phyloP scores from a whole-genome alignment of 2,113 vertebrate genomes.

The Empidonax traillii region DNA sequence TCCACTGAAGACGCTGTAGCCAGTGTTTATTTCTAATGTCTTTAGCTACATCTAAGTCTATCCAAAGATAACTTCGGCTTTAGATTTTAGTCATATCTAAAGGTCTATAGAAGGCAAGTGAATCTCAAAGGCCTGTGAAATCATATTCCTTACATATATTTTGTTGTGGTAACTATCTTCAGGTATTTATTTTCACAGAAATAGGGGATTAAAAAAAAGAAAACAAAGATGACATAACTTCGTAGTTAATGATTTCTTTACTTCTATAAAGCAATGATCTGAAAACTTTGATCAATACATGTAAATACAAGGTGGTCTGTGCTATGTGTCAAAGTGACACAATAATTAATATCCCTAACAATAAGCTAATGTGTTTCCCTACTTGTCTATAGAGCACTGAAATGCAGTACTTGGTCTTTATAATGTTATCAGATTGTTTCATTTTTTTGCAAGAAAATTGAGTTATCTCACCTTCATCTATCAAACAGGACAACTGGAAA shows the following conservation, averaged over 20 bases:
- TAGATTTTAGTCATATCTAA: background rate
- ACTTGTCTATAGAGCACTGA: background rate
- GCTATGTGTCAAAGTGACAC: background rate
- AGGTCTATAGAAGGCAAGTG: background rate
- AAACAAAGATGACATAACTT: background rate
- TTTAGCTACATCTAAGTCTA: background rate
- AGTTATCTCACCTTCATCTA: background rate
- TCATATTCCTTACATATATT: background rate
- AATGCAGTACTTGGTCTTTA: background rate
- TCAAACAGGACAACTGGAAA: slow-evolving; percentile 13
- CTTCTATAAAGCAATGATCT: background rate
- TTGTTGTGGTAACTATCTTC: background rate
- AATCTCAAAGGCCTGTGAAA: background rate
- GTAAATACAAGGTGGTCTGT: background rate
- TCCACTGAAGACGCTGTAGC: background rate
- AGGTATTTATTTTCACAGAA: background rate
- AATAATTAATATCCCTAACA: slow-evolving; percentile 36
- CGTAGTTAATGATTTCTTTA: background rate
- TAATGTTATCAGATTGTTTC: background rate
- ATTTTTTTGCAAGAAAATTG: background rate
- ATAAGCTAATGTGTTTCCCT: background rate
- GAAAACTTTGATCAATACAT: background rate
- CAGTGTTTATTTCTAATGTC: background rate
- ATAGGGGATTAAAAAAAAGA: background rate
- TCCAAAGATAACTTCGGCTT: background rate